These are phyloP conservation scores for Helogale parvula DNA, from an alignment of 2,113 vertebrate species.

Conservation along the genomic window DNA sequence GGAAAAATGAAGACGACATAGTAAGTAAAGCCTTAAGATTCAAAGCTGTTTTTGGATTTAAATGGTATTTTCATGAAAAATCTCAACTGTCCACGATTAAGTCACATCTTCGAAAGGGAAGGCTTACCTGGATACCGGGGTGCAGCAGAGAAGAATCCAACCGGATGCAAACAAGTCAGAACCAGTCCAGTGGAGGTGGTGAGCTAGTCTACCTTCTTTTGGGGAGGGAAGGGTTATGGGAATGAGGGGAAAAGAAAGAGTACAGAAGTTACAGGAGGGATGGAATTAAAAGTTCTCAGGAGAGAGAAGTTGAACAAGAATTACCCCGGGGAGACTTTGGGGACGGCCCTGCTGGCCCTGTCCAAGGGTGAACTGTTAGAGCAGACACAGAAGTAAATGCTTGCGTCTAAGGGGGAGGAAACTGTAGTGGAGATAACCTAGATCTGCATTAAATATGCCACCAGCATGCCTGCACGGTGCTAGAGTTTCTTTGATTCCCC, in stretches of 20 bases:
- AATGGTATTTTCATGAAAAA: neutral
- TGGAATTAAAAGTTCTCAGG: neutral
- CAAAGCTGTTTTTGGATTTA: neutral
- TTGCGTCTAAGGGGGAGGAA: neutral
- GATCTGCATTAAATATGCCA: neutral
- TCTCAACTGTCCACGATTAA: neutral
- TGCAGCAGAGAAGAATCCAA: neutral
- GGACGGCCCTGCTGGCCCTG: neutral
- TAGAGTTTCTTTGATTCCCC: neutral
- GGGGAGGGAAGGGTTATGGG: too few species aligned
- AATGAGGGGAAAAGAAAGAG: neutral
- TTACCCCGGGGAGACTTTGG: neutral
- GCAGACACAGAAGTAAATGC: neutral
- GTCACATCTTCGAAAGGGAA: neutral
- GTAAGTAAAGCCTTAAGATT: neutral
- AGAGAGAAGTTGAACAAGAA: neutral
- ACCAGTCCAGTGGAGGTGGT: neutral
- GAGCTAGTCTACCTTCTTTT: neutral
- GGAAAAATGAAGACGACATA: neutral
- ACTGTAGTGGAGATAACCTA: neutral
- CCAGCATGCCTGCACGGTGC: too few species aligned
- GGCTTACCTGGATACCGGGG: neutral
- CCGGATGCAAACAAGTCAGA: neutral
- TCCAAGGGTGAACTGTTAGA: neutral
- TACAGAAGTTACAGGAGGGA: neutral